Conservation (phyloP, 2,888 invertebrate species). For the Abrostola triplasia region DNA sequence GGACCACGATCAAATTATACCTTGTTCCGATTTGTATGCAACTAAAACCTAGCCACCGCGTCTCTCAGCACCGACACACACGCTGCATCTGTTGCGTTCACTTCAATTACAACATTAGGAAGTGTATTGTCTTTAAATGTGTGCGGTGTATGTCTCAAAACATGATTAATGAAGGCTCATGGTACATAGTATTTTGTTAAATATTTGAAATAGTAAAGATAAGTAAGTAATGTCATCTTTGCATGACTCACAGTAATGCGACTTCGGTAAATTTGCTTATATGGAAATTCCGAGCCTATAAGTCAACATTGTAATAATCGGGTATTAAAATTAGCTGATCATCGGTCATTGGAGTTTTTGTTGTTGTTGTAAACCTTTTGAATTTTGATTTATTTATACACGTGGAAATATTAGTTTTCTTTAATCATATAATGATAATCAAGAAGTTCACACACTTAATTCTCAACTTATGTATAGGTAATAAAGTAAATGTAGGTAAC, state of each 20-base stretch:
- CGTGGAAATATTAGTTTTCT: background rate
- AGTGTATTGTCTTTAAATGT: constrained; percentile 15
- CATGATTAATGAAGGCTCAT: constrained; percentile 5
- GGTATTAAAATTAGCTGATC: constrained; percentile 26
- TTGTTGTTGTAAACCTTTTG: constrained; percentile 2
- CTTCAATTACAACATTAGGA: constrained; percentile 34
- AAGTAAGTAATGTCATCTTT: constrained; percentile 29
- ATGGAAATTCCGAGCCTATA: constrained; percentile 41
- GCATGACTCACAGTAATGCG: constrained; percentile 39
- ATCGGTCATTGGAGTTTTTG: constrained; percentile 19
- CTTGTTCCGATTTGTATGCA: constrained; percentile 70
- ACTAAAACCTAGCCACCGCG: constrained; percentile 42
- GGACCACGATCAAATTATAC: constrained; percentile 77
- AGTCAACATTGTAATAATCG: constrained; percentile 33
- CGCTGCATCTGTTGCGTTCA: constrained; percentile 44
- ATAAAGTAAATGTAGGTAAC: constrained; percentile 12
- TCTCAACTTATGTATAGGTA: constrained; percentile 1
- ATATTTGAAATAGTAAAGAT: constrained; percentile 39
- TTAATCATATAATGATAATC: background rate
- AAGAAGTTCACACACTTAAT: constrained; percentile 17
- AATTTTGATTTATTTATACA: background rate
- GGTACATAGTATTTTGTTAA: constrained; percentile 26
- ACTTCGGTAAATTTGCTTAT: constrained; percentile 43
- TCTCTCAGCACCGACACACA: constrained; percentile 26
- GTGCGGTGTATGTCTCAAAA: constrained; percentile 9